Evolutionary conservation across 2,888 invertebrate species (phyloP).

Genomic region (Archips xylosteana): DNA sequence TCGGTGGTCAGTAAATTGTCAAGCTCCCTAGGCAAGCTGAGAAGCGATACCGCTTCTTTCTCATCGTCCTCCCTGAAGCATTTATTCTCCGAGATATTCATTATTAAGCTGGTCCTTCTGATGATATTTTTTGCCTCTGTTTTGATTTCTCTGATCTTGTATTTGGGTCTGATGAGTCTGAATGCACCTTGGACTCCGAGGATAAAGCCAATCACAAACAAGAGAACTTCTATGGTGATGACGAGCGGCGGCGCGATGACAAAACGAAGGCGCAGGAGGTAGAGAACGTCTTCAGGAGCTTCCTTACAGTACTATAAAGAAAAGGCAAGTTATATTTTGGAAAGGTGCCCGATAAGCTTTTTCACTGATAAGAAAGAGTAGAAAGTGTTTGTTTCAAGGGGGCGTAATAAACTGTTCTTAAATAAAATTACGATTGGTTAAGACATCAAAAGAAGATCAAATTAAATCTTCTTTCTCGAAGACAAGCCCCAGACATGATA

Average conservation of each 20-base stretch:
- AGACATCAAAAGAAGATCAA: no score
- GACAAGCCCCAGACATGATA: no score
- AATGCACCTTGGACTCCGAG: slow-evolving; percentile 72
- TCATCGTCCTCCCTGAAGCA: slow-evolving; percentile 64
- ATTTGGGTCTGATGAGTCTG: slow-evolving; percentile 66
- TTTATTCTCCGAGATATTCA: slow-evolving; percentile 63
- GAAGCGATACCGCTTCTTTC: slow-evolving; percentile 69
- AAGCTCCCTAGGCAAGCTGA: slow-evolving; percentile 63
- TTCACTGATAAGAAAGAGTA: no score
- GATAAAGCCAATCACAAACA: slow-evolving; percentile 76
- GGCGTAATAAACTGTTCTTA: no score
- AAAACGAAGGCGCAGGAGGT: slow-evolving; percentile 77
- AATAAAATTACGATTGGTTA: no score
- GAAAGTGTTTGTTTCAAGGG: no score
- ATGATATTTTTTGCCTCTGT: slow-evolving; percentile 50
- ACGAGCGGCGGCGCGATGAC: slow-evolving; percentile 81
- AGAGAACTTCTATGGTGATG: slow-evolving; percentile 72
- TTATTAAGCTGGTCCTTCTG: slow-evolving; percentile 59
- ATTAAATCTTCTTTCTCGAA: no score
- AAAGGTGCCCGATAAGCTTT: background rate
- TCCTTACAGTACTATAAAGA: slow-evolving; percentile 68
- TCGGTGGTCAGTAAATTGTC: slow-evolving; percentile 59
- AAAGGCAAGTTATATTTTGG: background rate
- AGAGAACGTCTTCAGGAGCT: slow-evolving; percentile 72
- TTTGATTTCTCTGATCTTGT: slow-evolving; percentile 58